Evolutionary conservation across 2,888 invertebrate genomes (phyloP), one percentile per base, ranked within the genome.

Genomic region (Plebejus argus): DNA sequence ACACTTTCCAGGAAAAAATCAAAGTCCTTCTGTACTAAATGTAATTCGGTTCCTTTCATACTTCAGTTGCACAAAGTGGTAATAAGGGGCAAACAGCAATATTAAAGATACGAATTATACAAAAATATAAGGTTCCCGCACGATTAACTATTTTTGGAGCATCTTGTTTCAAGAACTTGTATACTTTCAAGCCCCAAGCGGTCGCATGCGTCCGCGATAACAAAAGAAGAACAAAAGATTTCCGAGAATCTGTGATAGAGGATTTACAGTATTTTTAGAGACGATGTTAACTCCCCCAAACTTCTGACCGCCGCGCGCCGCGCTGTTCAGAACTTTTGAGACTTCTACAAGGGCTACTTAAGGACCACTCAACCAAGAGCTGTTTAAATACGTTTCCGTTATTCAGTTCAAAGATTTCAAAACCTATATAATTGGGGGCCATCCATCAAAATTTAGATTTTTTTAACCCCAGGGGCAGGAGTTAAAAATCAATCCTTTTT

Each of bases 241-340:
- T n/a, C n/a, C n/a, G n/a, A n/a, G n/a, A n/a, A n/a, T n/a, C n/a
- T n/a, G n/a, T n/a, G n/a, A n/a, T n/a, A n/a, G n/a, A n/a, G n/a
- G n/a, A n/a, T n/a, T 3, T 10, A 61, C 10, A 23, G 10, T 66
- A 66, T 66, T 66, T 28, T 66, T 66, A 66, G 23, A 66, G 28
- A 66, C 49, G 5, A 74, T 53, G 15, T 53, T 74, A 28, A 49
- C 23, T 20, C 18, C 15, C 49, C 33, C 23, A 18, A 74, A 80
- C 15, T 53, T 53, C 53, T 53, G 53, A 80, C 81, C 82, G 82
- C n/a, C n/a, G n/a, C n/a, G n/a, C n/a, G n/a, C n/a, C n/a, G n/a
- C n/a, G n/a, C 78, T 85, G 83, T 82, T 80, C 81, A 82, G 80
- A 89, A 91, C 85, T 88, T 90, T 82, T 75, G 83, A 85, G 83